These are phyloP conservation scores for Nipponia nippon DNA, from an alignment of 2,113 vertebrate species.

Conservation along the genomic window DNA sequence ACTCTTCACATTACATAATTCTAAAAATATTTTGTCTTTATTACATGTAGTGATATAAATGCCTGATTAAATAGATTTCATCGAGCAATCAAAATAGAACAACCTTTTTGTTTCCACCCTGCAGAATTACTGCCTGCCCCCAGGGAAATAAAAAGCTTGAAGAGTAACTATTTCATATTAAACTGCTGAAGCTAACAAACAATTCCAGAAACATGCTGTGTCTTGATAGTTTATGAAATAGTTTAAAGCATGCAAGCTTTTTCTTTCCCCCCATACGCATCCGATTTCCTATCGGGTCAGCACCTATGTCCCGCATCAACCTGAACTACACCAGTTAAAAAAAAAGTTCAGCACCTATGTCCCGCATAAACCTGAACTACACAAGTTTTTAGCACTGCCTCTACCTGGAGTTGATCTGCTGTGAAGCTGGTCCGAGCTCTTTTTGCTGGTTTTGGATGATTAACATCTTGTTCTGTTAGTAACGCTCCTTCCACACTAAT, in stretches of 20 bases:
- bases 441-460: conserved; percentile 93
- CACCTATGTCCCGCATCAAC: neutral
- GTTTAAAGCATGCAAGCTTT: neutral
- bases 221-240: conserved; percentile 38
- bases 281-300: neutral
- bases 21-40: conserved; percentile 35
- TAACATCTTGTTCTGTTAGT: conserved; percentile 89
- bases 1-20: neutral
- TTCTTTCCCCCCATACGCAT: neutral
- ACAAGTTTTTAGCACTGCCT: neutral
- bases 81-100: neutral
- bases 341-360: neutral
- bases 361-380: neutral
- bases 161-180: conserved; percentile 8
- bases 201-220: conserved; percentile 39
- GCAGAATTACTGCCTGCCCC: neutral
- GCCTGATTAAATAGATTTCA: conserved; percentile 19
- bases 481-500: conserved; percentile 90
- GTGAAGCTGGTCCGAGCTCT: conserved; percentile 97
- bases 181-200: conserved; percentile 19
- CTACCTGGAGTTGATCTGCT: conserved; percentile 96
- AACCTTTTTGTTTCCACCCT: conserved; percentile 32
- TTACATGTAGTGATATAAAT: neutral
- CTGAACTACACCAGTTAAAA: neutral
- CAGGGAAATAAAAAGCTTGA: conserved; percentile 26